Evolutionary conservation across 2,888 invertebrate species (phyloP).

Genomic region (Diabrotica balteata): DNA sequence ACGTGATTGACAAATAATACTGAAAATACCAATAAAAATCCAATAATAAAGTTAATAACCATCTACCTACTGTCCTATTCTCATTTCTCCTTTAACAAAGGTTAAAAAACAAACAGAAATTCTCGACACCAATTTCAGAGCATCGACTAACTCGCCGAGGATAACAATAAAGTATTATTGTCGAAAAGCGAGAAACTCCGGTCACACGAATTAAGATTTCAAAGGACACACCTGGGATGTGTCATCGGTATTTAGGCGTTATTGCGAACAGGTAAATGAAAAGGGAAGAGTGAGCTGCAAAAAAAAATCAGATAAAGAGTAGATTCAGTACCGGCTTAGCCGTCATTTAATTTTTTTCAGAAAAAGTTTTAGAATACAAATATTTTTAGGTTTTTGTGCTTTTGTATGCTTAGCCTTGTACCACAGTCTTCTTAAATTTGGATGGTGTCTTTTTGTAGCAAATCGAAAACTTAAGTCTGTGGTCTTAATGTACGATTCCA

Average conservation of each 20-base stretch:
- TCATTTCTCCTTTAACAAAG: constrained; percentile 6
- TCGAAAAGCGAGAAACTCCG: constrained; percentile 29
- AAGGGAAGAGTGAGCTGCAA: constrained; percentile 18
- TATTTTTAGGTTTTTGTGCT: too few relatives aligned
- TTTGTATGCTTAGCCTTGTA: too few relatives aligned
- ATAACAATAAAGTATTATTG: constrained; percentile 28
- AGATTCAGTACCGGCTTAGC: constrained; percentile 17
- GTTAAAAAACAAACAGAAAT: constrained; percentile 28
- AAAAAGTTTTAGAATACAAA: too few relatives aligned
- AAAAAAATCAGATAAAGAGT: constrained; percentile 26
- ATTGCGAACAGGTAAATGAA: constrained; percentile 41
- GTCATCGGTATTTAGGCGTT: constrained; percentile 42
- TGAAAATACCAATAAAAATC: constrained; percentile 20
- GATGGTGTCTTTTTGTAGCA: too few relatives aligned
- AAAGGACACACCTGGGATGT: constrained; percentile 52
- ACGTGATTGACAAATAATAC: constrained; percentile 22
- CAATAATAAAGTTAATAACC: constrained; percentile 18
- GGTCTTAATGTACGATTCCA: too few relatives aligned
- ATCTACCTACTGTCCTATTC: constrained; percentile 9
- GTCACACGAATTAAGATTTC: constrained; percentile 54
- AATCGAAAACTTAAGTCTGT: too few relatives aligned
- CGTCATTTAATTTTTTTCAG: neutral
- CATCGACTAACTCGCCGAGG: neutral
- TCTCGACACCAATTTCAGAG: constrained; percentile 2
- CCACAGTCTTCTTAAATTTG: too few relatives aligned